phyloP scores from a whole-genome alignment of 2,113 vertebrate genomes.

The Charadrius vociferus region DNA sequence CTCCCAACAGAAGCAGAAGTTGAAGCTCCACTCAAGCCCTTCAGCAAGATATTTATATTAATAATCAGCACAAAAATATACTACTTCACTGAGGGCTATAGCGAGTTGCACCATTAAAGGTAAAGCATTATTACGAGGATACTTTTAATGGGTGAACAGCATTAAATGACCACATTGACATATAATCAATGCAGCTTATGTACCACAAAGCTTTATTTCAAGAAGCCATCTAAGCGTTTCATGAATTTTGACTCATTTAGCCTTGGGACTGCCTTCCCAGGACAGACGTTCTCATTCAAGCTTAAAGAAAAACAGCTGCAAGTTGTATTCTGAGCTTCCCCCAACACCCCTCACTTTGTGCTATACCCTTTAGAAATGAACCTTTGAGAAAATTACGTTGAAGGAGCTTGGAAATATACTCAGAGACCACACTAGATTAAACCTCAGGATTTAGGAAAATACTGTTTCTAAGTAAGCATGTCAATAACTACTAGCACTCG shows the following conservation, averaged over 20 bases:
- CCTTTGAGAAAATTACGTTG: background rate
- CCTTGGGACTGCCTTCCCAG: background rate
- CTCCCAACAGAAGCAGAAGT: background rate
- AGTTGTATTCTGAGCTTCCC: background rate
- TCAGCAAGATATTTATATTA: background rate
- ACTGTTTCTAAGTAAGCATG: background rate
- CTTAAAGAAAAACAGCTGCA: background rate
- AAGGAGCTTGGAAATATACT: background rate
- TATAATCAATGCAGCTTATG: fast-evolving
- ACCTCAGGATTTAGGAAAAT: background rate
- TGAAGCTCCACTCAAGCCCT: background rate
- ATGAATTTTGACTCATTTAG: background rate
- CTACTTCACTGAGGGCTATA: background rate
- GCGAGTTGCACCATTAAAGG: background rate
- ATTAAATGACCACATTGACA: background rate
- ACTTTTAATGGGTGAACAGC: background rate
- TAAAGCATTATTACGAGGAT: background rate
- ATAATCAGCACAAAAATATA: background rate
- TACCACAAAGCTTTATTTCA: background rate
- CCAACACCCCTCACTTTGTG: background rate
- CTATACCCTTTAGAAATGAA: background rate
- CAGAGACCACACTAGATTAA: background rate
- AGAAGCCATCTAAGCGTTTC: background rate
- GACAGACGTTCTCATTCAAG: background rate
- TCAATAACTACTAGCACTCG: fast-evolving